These are phyloP conservation scores for Oncorhynchus tshawytscha DNA, from an alignment of 2,113 vertebrate species.

Conservation along the genomic window DNA sequence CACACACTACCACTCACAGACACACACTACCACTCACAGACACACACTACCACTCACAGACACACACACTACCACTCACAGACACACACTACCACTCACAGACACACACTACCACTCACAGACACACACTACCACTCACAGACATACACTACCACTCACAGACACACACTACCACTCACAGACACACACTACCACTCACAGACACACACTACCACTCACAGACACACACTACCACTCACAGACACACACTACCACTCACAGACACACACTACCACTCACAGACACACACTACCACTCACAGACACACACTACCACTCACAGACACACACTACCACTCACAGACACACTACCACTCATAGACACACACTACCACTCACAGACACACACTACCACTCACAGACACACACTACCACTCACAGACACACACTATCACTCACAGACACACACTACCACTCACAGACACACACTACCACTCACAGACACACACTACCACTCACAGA, in stretches of 20 bases:
- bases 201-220: background rate
- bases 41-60: conserved; percentile 53
- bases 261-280: conserved; percentile 57
- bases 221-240: background rate
- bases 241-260: conserved; percentile 50
- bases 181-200: background rate
- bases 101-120: conserved; percentile 51
- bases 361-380: conserved; percentile 53
- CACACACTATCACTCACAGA: background rate
- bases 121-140: conserved; percentile 57
- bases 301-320: background rate
- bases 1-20: background rate
- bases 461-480: background rate
- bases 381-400: conserved; percentile 56
- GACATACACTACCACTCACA: background rate
- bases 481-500: conserved; percentile 53
- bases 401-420: background rate
- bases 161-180: conserved; percentile 36
- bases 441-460: background rate
- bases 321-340: background rate
- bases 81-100: background rate
- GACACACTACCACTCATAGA: too few relatives aligned
- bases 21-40: background rate
- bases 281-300: background rate
- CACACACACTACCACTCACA: conserved; percentile 16